A percentile compares a stretch with the other conserved stretches of the same genome.
These are phyloP conservation scores for Rhopalosiphum padi DNA, from an alignment of 1,140 invertebrate species.

Conservation along the genomic window DNA sequence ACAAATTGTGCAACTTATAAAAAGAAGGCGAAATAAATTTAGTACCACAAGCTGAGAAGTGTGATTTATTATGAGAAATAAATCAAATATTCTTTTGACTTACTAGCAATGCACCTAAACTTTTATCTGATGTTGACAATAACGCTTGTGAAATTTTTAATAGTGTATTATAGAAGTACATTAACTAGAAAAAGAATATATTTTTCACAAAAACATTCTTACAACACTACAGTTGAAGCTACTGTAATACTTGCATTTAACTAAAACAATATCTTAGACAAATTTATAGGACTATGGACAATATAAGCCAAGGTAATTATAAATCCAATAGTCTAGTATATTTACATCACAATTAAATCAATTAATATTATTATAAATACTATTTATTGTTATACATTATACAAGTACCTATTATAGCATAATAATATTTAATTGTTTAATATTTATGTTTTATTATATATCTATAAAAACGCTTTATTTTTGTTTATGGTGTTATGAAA, in stretches of 20 bases:
- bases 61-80: not conserved
- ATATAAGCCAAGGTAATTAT: not conserved
- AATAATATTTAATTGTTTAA: not conserved
- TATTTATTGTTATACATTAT: too few species aligned
- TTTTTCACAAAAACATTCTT: constrained; percentile 14
- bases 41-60: not conserved
- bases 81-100: not conserved
- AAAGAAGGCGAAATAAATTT: constrained; percentile 9
- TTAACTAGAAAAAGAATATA: constrained; percentile 19
- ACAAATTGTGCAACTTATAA: not conserved
- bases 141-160: constrained; percentile 4
- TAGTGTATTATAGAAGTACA: not conserved
- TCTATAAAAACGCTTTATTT: too few species aligned
- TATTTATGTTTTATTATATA: not conserved
- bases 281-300: not conserved
- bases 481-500: too few species aligned
- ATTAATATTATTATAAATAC: too few species aligned
- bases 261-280: not conserved
- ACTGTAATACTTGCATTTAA: not conserved
- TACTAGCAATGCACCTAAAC: not conserved
- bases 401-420: too few species aligned
- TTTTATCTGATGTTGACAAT: not conserved
- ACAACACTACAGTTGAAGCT: not conserved
- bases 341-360: too few species aligned
- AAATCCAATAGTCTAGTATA: not conserved